Percentiles rank a stretch among this genome's conserved stretches.
Conservation (phyloP, 1,140 invertebrate species). For the Nebria ingens region DNA sequence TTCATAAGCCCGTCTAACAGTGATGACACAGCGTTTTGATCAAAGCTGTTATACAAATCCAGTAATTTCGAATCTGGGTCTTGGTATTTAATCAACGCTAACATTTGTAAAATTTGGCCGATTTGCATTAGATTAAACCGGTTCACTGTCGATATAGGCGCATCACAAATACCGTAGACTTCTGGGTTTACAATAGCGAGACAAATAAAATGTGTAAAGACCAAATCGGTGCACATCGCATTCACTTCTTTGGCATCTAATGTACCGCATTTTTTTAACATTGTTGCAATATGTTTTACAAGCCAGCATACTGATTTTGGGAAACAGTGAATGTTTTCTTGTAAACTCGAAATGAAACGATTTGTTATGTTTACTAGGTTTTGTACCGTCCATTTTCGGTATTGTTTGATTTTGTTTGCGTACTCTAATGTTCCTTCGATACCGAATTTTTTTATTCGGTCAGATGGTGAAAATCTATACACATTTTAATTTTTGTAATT, state of each 20-base stretch:
- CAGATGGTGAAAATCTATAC: constrained; percentile 53
- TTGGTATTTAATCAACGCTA: constrained; percentile 77
- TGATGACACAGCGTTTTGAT: constrained; percentile 63
- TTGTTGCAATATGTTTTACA: constrained; percentile 61
- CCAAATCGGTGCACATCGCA: constrained; percentile 81
- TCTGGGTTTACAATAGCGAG: constrained; percentile 95
- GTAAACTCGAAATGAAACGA: constrained; percentile 74
- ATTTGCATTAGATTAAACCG: constrained; percentile 89
- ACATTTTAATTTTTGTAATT: constrained; percentile 13
- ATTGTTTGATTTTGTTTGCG: constrained; percentile 57
- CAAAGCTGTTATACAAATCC: constrained; percentile 67
- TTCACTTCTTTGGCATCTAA: constrained; percentile 54
- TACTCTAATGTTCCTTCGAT: constrained; percentile 60
- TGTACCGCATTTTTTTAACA: constrained; percentile 52
- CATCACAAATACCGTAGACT: constrained; percentile 89
- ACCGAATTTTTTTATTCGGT: constrained; percentile 70
- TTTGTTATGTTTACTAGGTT: constrained; percentile 71
- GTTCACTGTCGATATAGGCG: constrained; percentile 82
- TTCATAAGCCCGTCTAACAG: constrained; percentile 62
- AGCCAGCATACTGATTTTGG: constrained; percentile 74
- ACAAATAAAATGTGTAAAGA: constrained; percentile 91
- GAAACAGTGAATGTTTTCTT: constrained; percentile 84
- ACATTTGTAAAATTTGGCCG: constrained; percentile 81
- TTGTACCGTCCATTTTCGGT: constrained; percentile 67
- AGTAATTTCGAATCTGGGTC: constrained; percentile 58